Evolutionary conservation across 2,888 invertebrate species (phyloP), one percentile per base, ranked within the genome.

Genomic region (Tridacna crocea): DNA sequence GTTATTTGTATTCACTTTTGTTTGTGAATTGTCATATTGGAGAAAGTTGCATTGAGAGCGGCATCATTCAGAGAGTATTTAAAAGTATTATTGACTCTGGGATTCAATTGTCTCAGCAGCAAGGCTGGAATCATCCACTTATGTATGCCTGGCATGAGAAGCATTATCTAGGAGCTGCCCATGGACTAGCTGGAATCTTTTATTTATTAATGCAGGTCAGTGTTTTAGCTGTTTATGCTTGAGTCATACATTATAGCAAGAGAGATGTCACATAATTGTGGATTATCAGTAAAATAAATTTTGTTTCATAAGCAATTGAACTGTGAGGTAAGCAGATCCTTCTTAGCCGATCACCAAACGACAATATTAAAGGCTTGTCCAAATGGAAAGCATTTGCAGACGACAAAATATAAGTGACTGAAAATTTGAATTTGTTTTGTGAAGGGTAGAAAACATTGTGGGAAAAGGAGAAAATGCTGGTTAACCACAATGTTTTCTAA

Each of bases 101-200:
- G 0, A 95, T 96, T 94, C 92, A 94, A 60, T 95, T 96, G 90
- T 95, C 97, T 1, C 90, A 93, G 65, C 93, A 95, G 83, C 95
- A 95, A 88, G 95, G 86, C 27, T 89, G 89, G 63, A 83, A 85
- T 0, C 92, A 91, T 76, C 97, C 97, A 0, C 95, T 98, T 61
- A 96, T 97, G 96, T 98, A 97, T 95, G 95, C 96, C 91, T 98
- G 98, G 98, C 98, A 98, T 94, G 96, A 96, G 60, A 97, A 96
- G 93, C 95, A 96, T 92, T 98, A 98, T 93, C 95, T 97, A 73
- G 98, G 98, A 24, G 98, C 97, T 63, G 98, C 98, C 70, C 98
- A 98, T 95, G 98, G 98, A 26, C 95, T 97, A 87, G 96, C 97
- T 83, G 98, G 98, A 11, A 98, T 99, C 91, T 94, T 98, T 26